Conservation (phyloP, 2,888 invertebrate species). For the Idaea dimidiata region DNA sequence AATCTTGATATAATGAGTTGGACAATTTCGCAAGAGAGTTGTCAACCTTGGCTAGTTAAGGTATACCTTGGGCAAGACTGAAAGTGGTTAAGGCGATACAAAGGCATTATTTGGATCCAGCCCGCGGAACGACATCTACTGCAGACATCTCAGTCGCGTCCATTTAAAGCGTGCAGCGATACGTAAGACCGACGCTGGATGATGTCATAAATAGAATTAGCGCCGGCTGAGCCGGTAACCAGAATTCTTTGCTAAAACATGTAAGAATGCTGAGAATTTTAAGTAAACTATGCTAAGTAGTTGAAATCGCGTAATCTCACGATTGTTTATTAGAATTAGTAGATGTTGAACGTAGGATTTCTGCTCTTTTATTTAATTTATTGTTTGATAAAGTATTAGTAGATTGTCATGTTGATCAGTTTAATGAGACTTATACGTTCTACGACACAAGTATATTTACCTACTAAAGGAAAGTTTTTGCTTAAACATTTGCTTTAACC, state of each 20-base stretch:
- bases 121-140: conserved; percentile 76
- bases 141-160: conserved; percentile 77
- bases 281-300: conserved; percentile 38
- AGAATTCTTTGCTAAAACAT: conserved; percentile 66
- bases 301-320: neutral
- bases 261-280: conserved; percentile 47
- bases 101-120: conserved; percentile 75
- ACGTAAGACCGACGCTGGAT: conserved; percentile 79
- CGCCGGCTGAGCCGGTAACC: conserved; percentile 62
- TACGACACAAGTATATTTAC: too few relatives aligned
- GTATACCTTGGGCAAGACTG: conserved; percentile 25
- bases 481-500: too few relatives aligned
- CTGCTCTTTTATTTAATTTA: too few relatives aligned
- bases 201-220: conserved; percentile 83
- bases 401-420: too few relatives aligned
- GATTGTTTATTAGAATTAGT: neutral
- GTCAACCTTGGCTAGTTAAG: conserved; percentile 49
- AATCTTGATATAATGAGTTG: conserved; percentile 74
- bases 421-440: too few relatives aligned
- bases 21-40: conserved; percentile 66
- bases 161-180: conserved; percentile 82
- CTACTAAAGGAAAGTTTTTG: too few relatives aligned
- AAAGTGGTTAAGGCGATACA: conserved; percentile 56
- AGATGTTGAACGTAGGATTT: neutral
- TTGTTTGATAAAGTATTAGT: too few relatives aligned